Evolutionary conservation across 2,113 vertebrate genomes (phyloP).

Genomic region (Xenopus borealis): DNA sequence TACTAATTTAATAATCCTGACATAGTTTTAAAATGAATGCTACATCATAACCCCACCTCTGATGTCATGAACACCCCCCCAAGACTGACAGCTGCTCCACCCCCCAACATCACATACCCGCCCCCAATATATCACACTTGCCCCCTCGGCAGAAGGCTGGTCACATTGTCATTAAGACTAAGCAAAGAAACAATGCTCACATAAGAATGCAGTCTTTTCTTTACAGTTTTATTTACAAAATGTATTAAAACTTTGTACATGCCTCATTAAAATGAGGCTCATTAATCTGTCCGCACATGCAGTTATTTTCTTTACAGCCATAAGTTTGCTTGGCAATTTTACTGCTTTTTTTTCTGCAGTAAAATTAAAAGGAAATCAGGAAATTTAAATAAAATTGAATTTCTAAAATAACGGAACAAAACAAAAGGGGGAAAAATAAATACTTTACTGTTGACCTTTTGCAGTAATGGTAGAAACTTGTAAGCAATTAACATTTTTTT

Average conservation of each 20-base stretch:
- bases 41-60: no score
- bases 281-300: slow-evolving; percentile 91
- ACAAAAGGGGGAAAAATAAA: slow-evolving; percentile 44
- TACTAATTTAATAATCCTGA: no score
- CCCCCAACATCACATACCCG: no score
- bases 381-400: slow-evolving; percentile 15
- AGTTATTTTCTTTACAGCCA: slow-evolving; percentile 85
- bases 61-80: no score
- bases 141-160: no score
- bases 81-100: no score
- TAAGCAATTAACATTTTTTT: slow-evolving; percentile 81
- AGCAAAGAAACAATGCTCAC: background rate
- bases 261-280: slow-evolving; percentile 87
- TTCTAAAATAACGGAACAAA: slow-evolving; percentile 52
- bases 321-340: slow-evolving; percentile 82
- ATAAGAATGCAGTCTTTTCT: slow-evolving; percentile 62
- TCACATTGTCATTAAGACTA: no score
- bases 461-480: slow-evolving; percentile 79
- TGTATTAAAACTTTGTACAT: slow-evolving; percentile 99
- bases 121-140: no score
- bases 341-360: slow-evolving; percentile 82
- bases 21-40: no score
- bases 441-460: slow-evolving; percentile 73
- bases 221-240: slow-evolving; percentile 99
- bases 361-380: slow-evolving; percentile 10